These are phyloP conservation scores for Geococcyx californianus DNA, from an alignment of 2,113 vertebrate genomes.

Conservation along the genomic window DNA sequence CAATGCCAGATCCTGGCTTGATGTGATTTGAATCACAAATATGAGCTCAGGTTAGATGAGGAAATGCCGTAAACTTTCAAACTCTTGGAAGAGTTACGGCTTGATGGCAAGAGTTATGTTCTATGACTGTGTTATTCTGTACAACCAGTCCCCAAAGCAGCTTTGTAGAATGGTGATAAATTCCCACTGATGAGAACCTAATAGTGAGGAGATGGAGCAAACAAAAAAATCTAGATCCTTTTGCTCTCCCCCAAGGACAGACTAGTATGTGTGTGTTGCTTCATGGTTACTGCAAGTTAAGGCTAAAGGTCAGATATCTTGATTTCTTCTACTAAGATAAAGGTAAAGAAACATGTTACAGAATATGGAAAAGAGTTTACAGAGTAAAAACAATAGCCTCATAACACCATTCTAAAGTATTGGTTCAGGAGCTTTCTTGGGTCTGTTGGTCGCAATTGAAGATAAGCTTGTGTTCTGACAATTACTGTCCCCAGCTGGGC, in stretches of 20 bases:
- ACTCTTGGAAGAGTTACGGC: neutral
- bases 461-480: neutral
- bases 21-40: neutral
- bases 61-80: neutral
- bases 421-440: neutral
- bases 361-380: neutral
- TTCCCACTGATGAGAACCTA: neutral
- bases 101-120: neutral
- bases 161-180: neutral
- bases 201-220: neutral
- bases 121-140: neutral
- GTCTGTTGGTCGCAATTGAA: neutral
- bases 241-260: neutral
- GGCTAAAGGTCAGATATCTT: neutral
- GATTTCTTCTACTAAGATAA: conserved; percentile 1
- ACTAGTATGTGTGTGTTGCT: neutral
- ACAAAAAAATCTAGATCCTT: neutral
- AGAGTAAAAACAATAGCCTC: neutral
- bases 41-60: neutral
- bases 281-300: neutral
- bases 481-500: neutral
- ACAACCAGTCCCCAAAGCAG: neutral
- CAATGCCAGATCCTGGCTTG: neutral
- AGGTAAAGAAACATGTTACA: neutral
- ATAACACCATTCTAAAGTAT: neutral